Evolutionary conservation across 2,888 invertebrate genomes (phyloP), one percentile per base, ranked within the genome.

Genomic region (Agriopis marginaria): DNA sequence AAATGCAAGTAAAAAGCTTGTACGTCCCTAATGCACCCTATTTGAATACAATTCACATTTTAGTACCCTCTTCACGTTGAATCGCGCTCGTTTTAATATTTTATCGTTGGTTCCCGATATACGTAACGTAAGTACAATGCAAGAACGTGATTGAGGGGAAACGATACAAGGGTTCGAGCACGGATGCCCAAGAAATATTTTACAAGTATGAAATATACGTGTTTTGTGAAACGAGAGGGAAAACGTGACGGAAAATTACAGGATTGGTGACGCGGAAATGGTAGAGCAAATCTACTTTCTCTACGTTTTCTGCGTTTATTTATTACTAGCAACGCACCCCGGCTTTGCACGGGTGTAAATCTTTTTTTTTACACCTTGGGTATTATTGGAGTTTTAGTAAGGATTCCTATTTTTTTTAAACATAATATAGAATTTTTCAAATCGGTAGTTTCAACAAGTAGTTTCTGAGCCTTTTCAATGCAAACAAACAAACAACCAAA

Each of bases 61-160:
- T 11, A 7, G 51, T 14, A 40, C 32, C 23, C 47, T 11, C 47
- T 49, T 50, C 71, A 75, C 70, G 63, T 55, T 50, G 61, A 50
- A 63, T 45, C 53, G 60, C 55, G 53, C 49, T 54, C 53, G 53
- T 67, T 69, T 72, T 53, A 67, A 74, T 75, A 75, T 42, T 71
- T 72, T 60, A 63, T 58, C 49, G 56, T 49, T 10, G 32, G 10
- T 14, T 49, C 42, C n/a, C 56, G 23, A 53, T 44, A 44, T 45
- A 62, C 39, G 23, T 49, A 55, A 55, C 40, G 11, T 50, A 23
- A 58, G 50, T 56, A 58, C 67, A 67, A 63, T 53, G 55, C 66
- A 17, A 23, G 47, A 63, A 66, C 73, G 71, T 67, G 70, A 64
- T 60, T 69, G 66, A 58, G 51, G 17, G 50, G 66, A 68, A 65